A percentile compares a stretch with the other conserved stretches of the same genome.
Evolutionary conservation across 2,113 vertebrate genomes (phyloP).

Genomic region (Gobius niger): DNA sequence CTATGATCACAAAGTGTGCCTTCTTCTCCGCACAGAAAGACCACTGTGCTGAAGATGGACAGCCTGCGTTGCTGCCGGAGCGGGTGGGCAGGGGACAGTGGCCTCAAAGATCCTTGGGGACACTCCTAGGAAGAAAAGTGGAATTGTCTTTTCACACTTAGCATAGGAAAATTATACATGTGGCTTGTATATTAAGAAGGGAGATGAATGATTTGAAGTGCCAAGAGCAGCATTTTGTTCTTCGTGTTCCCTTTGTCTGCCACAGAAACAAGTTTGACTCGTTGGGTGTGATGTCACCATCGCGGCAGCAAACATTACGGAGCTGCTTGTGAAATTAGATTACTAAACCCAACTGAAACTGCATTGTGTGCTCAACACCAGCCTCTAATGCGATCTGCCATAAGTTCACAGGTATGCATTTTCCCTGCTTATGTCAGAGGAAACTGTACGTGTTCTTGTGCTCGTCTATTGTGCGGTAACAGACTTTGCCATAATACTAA

Average conservation of each 20-base stretch:
- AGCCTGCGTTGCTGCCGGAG: constrained; percentile 47
- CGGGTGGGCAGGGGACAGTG: constrained; percentile 46
- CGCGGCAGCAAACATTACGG: background rate
- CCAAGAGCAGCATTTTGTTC: background rate
- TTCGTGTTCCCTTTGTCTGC: background rate
- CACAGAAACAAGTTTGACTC: constrained; percentile 33
- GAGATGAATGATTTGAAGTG: background rate
- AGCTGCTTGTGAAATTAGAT: constrained; percentile 14
- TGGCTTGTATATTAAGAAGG: background rate
- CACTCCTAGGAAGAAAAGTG: constrained; percentile 30
- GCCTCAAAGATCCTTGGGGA: constrained; percentile 38
- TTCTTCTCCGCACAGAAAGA: constrained; percentile 64
- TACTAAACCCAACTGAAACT: constrained; percentile 5
- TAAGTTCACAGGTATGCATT: background rate
- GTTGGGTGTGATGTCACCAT: constrained; percentile 20
- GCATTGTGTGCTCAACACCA: background rate
- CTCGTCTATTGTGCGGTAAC: constrained; percentile 24
- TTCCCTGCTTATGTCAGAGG: background rate
- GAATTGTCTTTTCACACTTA: constrained; percentile 25
- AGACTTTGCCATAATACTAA: constrained; percentile 46
- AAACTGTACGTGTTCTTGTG: constrained; percentile 6
- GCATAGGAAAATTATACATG: constrained; percentile 11
- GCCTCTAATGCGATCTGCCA: constrained; percentile 1
- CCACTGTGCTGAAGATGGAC: constrained; percentile 57
- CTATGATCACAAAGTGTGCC: constrained; percentile 55